Percentiles rank a stretch among this genome's conserved stretches.
Evolutionary conservation across 2,888 invertebrate species (phyloP).

Genomic region (Torymus tubicola): DNA sequence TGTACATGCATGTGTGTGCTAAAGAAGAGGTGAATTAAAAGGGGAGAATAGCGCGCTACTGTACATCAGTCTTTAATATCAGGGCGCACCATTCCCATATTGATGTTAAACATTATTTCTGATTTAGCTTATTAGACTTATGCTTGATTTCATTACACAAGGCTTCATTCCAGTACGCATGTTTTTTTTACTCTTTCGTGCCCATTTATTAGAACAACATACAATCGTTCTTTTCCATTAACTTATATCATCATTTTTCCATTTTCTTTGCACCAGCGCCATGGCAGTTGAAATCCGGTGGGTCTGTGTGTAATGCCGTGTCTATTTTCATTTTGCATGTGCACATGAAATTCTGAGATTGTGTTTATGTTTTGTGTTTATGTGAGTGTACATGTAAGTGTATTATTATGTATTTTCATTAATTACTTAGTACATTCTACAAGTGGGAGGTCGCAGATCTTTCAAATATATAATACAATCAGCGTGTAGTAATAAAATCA

Average conservation of each 20-base stretch:
- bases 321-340: conserved; percentile 45
- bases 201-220: conserved; percentile 14
- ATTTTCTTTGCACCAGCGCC: conserved; percentile 69
- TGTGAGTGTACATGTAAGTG: conserved; percentile 55
- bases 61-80: conserved; percentile 77
- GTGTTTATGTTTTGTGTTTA: conserved; percentile 39
- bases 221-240: conserved; percentile 29
- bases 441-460: conserved; percentile 75
- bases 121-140: conserved; percentile 53
- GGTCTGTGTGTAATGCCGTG: conserved; percentile 53
- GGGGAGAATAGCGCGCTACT: conserved; percentile 76
- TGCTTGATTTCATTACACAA: conserved; percentile 26
- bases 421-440: conserved; percentile 69
- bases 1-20: conserved; percentile 27
- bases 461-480: conserved; percentile 76
- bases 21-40: conserved; percentile 45
- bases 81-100: conserved; percentile 75
- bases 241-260: conserved; percentile 60
- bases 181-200: conserved; percentile 3
- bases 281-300: conserved; percentile 72
- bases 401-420: conserved; percentile 60
- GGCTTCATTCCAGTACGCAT: neutral
- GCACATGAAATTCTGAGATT: conserved; percentile 44
- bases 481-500: conserved; percentile 77
- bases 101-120: conserved; percentile 55